Evolutionary conservation across 1,140 invertebrate genomes (phyloP).

Genomic region (Oreohelix idahoensis): DNA sequence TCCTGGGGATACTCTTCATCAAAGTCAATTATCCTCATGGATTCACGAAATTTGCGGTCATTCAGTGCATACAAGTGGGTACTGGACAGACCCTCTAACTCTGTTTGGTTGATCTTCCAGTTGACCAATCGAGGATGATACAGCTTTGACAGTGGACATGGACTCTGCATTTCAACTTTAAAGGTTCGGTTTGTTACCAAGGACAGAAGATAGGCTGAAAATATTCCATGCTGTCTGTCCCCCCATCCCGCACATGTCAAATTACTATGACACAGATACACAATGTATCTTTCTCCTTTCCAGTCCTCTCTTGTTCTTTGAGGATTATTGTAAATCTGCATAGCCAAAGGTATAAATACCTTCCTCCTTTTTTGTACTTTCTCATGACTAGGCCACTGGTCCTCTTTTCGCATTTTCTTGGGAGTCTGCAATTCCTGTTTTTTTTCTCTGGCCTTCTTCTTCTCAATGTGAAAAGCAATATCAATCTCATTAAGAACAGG

Average conservation of each 20-base stretch:
- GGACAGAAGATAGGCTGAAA: slow-evolving; percentile 52
- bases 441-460: neutral
- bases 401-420: slow-evolving; percentile 31
- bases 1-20: slow-evolving; percentile 51
- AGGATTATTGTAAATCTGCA: slow-evolving; percentile 36
- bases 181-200: slow-evolving; percentile 51
- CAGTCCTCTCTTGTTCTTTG: slow-evolving; percentile 16
- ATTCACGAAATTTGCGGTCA: slow-evolving; percentile 46
- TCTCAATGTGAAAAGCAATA: slow-evolving; percentile 34
- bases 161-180: slow-evolving; percentile 48
- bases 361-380: slow-evolving; percentile 27
- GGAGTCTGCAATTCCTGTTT: neutral
- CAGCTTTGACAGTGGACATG: slow-evolving; percentile 46
- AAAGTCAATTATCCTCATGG: slow-evolving; percentile 46
- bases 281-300: slow-evolving; percentile 45
- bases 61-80: slow-evolving; percentile 48
- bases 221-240: slow-evolving; percentile 53
- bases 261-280: slow-evolving; percentile 48
- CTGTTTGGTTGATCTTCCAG: slow-evolving; percentile 47
- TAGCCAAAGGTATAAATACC: slow-evolving; percentile 14
- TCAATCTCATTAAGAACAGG: slow-evolving; percentile 37
- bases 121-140: slow-evolving; percentile 49
- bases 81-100: slow-evolving; percentile 40
- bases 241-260: slow-evolving; percentile 55
- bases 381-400: slow-evolving; percentile 35